Conservation (phyloP, 2,888 invertebrate genomes). For the Lumbricus terrestris region DNA sequence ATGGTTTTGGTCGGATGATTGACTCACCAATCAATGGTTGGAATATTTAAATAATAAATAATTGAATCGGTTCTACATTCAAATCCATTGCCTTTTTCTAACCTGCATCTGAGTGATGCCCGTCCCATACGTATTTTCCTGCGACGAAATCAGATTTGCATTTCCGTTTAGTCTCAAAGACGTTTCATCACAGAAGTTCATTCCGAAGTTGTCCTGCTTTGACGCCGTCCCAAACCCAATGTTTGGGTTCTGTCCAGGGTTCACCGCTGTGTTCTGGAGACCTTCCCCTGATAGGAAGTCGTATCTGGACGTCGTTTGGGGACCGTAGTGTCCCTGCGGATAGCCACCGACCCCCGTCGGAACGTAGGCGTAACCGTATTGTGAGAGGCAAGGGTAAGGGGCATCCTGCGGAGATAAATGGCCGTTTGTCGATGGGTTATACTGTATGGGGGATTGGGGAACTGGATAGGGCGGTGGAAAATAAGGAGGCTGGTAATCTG, state of each 20-base stretch:
- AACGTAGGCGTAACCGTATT: neutral
- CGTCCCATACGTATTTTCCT: neutral
- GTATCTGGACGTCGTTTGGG: neutral
- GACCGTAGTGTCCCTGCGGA: neutral
- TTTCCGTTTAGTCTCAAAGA: neutral
- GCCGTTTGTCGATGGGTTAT: neutral
- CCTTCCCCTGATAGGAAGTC: neutral
- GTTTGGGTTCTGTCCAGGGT: neutral
- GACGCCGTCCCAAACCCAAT: neutral
- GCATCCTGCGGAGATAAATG: neutral
- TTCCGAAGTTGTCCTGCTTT: neutral
- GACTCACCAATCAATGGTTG: neutral
- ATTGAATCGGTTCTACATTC: neutral
- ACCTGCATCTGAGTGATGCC: neutral
- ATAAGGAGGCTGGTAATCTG: constrained; percentile 11
- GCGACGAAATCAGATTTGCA: neutral
- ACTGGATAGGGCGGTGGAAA: neutral
- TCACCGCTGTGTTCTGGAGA: neutral
- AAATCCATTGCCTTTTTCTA: neutral
- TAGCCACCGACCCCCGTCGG: neutral
- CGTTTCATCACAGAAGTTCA: neutral
- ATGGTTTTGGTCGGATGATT: neutral
- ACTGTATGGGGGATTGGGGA: neutral
- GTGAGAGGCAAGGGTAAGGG: neutral
- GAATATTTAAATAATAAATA: neutral